Base-by-base conservation (phyloP, 2,113 vertebrate genomes). In the Ornithorhynchus anatinus region DNA sequence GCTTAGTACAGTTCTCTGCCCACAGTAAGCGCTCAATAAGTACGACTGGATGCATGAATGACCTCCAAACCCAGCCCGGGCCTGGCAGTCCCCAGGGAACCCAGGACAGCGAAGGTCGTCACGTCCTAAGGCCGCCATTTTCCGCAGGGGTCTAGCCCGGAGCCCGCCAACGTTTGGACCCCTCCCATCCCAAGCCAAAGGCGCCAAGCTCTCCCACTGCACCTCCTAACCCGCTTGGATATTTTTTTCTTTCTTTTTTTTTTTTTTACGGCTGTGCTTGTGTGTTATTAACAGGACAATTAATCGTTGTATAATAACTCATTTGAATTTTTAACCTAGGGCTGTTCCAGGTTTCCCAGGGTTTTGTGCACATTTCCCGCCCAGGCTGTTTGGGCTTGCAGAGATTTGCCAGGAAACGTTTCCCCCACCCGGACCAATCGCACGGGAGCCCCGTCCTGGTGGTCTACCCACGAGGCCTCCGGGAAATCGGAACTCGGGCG, bases 301-400 rank as follows among this genome's bases (percentile, higher is more conserved):
- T 74, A 75, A 77, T 72, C 47, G 58, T 48, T 42, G 42, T 38
- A 5, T 59, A 84, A 71, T 36, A 70, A 43, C 44, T 83, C 70
- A 13, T 10, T 64, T 69, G 58, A 66, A 27, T 72, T 76, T 65
- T 57, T 14, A 22, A 53, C 45, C 57, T 54, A 33, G 58, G 77
- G 63, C 59, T 74, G 13, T 15, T 11, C 19, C 39, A 60, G 47
- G 27, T 20, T 82, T 66, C 79, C 68, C 59, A 80, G 65, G 54
- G 59, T 67, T 57, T n/a, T 25, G 53, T 48, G 72, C 82, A 70
- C 5, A 0, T 64, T 75, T 53, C 71, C 33, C 56, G 51, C 48
- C 45, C 62, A 33, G 73, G 56, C 48, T 48, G 22, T 23, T 3
- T 14, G 17, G 37, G 13, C 48, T 77, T 50, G 25, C 59, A 36